Conservation (phyloP, 2,797 vertebrate species). For the Poecilia picta region DNA sequence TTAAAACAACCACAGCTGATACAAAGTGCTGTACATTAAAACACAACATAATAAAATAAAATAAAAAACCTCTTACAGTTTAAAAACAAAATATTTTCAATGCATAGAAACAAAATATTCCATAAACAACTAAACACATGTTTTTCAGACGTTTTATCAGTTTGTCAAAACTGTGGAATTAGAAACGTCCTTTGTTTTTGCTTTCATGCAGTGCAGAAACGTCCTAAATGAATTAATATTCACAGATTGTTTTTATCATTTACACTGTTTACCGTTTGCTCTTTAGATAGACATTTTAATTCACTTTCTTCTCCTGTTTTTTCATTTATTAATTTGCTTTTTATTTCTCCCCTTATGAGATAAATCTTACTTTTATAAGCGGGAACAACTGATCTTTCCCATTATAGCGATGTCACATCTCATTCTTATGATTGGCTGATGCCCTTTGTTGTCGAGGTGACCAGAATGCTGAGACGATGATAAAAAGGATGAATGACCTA, state of each 20-base stretch:
- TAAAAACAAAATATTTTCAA: too few relatives aligned
- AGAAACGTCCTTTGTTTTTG: constrained; percentile 2
- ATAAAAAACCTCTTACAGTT: too few relatives aligned
- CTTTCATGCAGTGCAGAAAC: constrained; percentile 7
- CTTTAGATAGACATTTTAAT: constrained; percentile 3
- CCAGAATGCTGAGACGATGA: constrained; percentile 34
- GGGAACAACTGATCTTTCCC: constrained; percentile 21
- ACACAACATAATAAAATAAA: too few relatives aligned
- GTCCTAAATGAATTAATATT: constrained; percentile 5
- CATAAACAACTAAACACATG: not conserved
- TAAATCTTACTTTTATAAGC: constrained; percentile 23
- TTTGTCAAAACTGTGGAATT: not conserved
- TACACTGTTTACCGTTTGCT: constrained; percentile 3
- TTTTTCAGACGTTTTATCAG: not conserved
- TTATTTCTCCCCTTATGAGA: constrained; percentile 17
- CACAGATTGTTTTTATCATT: not conserved
- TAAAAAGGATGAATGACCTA: constrained; percentile 36
- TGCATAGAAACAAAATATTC: not conserved
- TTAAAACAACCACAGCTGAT: too few relatives aligned
- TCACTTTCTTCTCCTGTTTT: not conserved
- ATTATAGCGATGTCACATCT: constrained; percentile 36
- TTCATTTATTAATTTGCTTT: not conserved
- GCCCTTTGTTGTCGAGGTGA: constrained; percentile 34
- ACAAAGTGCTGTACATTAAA: too few relatives aligned
- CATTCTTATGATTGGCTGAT: constrained; percentile 40